Conservation (phyloP, 2,797 vertebrate species). For the Cyclura pinguis region DNA sequence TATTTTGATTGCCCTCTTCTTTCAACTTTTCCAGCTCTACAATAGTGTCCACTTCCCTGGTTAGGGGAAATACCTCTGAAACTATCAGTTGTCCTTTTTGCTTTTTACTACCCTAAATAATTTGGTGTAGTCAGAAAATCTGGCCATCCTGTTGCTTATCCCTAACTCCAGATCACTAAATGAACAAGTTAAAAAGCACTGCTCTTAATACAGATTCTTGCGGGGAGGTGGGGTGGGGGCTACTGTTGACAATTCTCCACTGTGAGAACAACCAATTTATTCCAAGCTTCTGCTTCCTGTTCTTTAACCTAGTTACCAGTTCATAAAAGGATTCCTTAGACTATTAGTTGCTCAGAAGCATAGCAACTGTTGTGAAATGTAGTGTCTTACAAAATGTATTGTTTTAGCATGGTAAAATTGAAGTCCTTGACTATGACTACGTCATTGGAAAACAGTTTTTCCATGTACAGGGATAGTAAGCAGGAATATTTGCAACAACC, state of each 20-base stretch:
- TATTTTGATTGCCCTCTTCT: not conserved
- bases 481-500: not conserved
- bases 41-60: not conserved
- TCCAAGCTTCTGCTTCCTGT: not conserved
- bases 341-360: not conserved
- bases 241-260: not conserved
- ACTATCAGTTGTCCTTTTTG: not conserved
- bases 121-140: not conserved
- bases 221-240: not conserved
- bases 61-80: not conserved
- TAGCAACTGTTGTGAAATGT: not conserved
- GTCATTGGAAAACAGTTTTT: not conserved
- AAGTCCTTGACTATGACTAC: not conserved
- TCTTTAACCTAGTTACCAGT: not conserved
- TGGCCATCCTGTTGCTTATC: not conserved
- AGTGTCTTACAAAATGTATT: not conserved
- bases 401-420: not conserved
- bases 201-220: not conserved
- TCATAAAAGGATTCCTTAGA: too few species aligned
- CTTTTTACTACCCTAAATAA: not conserved
- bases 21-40: not conserved
- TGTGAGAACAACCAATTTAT: not conserved
- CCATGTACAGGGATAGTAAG: fast-evolving
- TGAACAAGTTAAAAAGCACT: not conserved
- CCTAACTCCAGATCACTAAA: not conserved